Conservation (phyloP, 2,113 vertebrate genomes). For the Corydoras sp. region DNA sequence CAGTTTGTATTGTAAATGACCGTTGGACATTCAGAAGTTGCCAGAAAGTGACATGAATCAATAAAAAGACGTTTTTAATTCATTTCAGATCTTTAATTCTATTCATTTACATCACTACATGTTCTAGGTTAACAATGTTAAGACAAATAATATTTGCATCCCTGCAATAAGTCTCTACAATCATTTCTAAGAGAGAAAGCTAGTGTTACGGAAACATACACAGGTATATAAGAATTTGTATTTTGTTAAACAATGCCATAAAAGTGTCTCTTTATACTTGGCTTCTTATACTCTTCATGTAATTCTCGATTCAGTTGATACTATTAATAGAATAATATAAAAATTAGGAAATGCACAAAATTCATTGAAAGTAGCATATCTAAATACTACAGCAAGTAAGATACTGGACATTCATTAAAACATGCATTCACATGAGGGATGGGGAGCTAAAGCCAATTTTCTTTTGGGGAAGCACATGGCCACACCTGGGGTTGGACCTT, state of each 20-base stretch:
- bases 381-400: constrained; percentile 71
- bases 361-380: constrained; percentile 69
- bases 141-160: constrained; percentile 72
- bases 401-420: constrained; percentile 69
- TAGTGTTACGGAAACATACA: constrained; percentile 72
- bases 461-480: too few species aligned
- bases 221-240: constrained; percentile 62
- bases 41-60: not conserved
- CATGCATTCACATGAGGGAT: constrained; percentile 59
- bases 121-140: constrained; percentile 69
- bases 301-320: constrained; percentile 35
- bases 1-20: not conserved
- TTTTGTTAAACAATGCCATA: constrained; percentile 70
- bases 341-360: constrained; percentile 69
- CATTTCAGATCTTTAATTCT: constrained; percentile 54
- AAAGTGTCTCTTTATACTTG: constrained; percentile 66
- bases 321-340: constrained; percentile 63
- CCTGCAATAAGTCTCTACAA: constrained; percentile 68
- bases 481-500: too few species aligned
- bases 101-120: constrained; percentile 72
- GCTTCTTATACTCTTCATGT: constrained; percentile 56
- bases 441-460: too few species aligned
- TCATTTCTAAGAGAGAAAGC: constrained; percentile 60
- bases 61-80: constrained; percentile 9
- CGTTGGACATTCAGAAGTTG: too few species aligned